Evolutionary conservation across 2,797 vertebrate genomes (phyloP).

Genomic region (Micrastur ruficollis): DNA sequence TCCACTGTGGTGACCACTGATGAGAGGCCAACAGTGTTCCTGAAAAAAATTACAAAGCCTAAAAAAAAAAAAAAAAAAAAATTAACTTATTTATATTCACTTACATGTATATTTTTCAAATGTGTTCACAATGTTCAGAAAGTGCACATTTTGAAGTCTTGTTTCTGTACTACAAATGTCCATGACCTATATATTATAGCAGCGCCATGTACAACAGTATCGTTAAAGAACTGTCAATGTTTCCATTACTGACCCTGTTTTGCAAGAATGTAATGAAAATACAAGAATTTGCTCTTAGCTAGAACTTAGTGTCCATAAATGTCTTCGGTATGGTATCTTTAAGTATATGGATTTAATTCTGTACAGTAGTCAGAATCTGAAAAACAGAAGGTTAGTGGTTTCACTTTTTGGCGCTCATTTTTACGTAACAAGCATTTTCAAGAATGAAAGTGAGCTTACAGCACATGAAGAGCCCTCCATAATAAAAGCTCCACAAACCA

Average conservation of each 20-base stretch:
- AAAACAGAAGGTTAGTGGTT: not conserved
- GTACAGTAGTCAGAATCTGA: conserved; percentile 7
- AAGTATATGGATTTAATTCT: conserved; percentile 9
- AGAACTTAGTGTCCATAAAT: not conserved
- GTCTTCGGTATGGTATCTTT: not conserved
- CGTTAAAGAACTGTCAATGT: not conserved
- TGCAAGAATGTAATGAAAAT: not conserved
- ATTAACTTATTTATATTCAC: not conserved
- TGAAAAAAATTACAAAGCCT: not conserved
- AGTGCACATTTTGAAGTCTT: conserved; percentile 34
- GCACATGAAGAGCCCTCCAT: not conserved
- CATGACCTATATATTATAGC: not conserved
- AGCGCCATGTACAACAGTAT: not conserved
- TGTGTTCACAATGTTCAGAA: conserved; percentile 25
- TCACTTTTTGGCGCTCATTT: conserved; percentile 11
- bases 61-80: not conserved
- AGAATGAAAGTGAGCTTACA: not conserved
- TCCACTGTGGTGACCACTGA: not conserved
- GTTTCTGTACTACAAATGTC: conserved; percentile 19
- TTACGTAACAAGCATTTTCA: not conserved
- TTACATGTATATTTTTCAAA: not conserved
- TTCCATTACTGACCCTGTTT: not conserved
- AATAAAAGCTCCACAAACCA: conserved; percentile 19
- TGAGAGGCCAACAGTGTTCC: not conserved
- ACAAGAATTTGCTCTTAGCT: not conserved